Evolutionary conservation across 2,797 vertebrate genomes (phyloP).

Genomic region (Thalassophryne amazonica): DNA sequence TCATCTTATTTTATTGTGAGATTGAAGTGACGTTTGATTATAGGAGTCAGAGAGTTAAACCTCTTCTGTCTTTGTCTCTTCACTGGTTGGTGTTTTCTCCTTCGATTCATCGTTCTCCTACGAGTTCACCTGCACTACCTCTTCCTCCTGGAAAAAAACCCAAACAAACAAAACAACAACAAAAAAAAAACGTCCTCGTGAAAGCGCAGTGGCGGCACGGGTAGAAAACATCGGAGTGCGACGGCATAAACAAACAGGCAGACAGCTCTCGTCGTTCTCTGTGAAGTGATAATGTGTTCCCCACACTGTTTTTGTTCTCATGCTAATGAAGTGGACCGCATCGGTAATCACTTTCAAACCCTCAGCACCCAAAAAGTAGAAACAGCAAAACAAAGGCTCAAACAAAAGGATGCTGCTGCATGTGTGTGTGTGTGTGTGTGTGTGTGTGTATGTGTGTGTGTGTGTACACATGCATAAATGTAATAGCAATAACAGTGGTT

Average conservation of each 20-base stretch:
- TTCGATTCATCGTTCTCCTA: constrained; percentile 10
- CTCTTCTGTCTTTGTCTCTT: constrained; percentile 22
- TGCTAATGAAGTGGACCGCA: constrained; percentile 78
- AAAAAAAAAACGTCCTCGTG: constrained; percentile 60
- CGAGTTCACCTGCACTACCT: constrained; percentile 23
- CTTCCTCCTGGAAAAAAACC: constrained; percentile 41
- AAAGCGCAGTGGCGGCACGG: constrained; percentile 50
- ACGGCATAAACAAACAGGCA: constrained; percentile 72
- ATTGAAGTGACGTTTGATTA: constrained; percentile 40
- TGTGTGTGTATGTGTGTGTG: constrained; percentile 1
- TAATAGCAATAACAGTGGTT: no score
- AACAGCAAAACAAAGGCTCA: constrained; percentile 67
- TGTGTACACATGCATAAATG: constrained; percentile 1
- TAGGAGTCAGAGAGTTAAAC: constrained; percentile 18
- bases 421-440: constrained; percentile 11
- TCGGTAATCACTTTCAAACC: constrained; percentile 78
- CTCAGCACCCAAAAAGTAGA: constrained; percentile 65
- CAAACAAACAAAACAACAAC: no score
- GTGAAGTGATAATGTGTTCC: constrained; percentile 79
- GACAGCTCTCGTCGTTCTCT: constrained; percentile 68
- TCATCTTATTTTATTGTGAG: no score
- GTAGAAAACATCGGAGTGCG: constrained; percentile 70
- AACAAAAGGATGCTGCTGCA: constrained; percentile 59
- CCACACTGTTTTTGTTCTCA: constrained; percentile 76
- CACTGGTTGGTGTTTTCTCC: constrained; percentile 20